Evolutionary conservation across 1,140 invertebrate species (phyloP), one percentile per base, ranked within the genome.

Genomic region (Brachionus angularis): DNA sequence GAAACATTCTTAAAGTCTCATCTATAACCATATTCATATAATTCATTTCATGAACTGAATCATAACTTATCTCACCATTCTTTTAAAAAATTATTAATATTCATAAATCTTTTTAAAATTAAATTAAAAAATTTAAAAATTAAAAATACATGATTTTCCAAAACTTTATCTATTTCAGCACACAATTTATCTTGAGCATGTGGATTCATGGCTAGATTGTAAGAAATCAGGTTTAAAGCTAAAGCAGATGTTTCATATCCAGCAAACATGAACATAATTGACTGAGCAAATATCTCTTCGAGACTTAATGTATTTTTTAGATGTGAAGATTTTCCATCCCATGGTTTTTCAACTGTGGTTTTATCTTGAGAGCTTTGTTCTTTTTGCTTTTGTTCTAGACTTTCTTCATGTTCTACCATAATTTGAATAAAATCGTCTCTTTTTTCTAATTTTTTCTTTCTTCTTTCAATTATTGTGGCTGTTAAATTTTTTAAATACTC

Each of bases 201-300:
- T 1, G 82, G 82, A 76, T 87, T 80, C 39, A 85, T 78, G 1
- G 88, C 85, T 49, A 91, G 75, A 74, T 87, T 85, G 73, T 88
- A 86, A 0, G 88, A 76, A 7, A 84, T 81, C 87, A 87, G 0
- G 85, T 79, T 64, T 91, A 84, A 1, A n/a, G 86, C 83, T 4
- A 85, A 86, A 0, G 88, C 87, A 0, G 88, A 88, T 0, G 90
- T 91, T 77, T 91, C 89, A 67, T 87, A 88, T 4, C 89, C 88
- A 44, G 88, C 89, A 1, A 85, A 5, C 23, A 78, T 73, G 44
- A 79, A 77, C 0, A 84, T 67, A 69, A 81, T 76, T 10, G 79
- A 77, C 50, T 84, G 81, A 2, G 78, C 79, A 23, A 83, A 75
- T 42, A 85, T 77, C 74, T 83, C 82, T 8, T 77, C 73, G 36